These are phyloP conservation scores for Botia kubotai DNA, from an alignment of 2,797 vertebrate genomes.

Conservation along the genomic window DNA sequence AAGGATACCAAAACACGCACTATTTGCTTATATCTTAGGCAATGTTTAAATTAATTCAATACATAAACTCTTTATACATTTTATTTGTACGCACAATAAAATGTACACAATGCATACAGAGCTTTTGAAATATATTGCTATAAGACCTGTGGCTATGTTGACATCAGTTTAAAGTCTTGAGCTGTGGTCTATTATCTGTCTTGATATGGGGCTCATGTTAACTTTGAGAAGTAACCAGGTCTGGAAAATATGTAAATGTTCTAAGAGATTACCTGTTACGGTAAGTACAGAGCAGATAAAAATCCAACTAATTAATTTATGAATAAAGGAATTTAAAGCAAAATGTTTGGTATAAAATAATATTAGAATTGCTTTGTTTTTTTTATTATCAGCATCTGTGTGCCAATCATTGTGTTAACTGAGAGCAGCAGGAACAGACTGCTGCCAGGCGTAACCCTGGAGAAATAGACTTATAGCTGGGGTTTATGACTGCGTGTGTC, in stretches of 20 bases:
- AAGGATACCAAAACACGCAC: slow-evolving; percentile 96
- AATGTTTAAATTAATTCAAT: slow-evolving; percentile 98
- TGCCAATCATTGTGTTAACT: slow-evolving; percentile 10
- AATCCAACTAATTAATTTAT: not conserved
- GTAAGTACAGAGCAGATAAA: too few relatives aligned
- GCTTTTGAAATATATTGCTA: slow-evolving; percentile 87
- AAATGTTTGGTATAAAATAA: slow-evolving; percentile 5
- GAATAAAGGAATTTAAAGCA: not conserved
- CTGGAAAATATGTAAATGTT: too few relatives aligned
- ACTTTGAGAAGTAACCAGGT: too few relatives aligned
- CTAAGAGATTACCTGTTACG: not conserved
- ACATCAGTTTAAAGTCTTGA: slow-evolving; percentile 13
- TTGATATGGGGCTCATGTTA: slow-evolving; percentile 2
- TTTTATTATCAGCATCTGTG: slow-evolving; percentile 31
- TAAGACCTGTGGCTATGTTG: slow-evolving; percentile 26
- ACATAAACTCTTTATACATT: slow-evolving; percentile 92
- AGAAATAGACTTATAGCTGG: slow-evolving; percentile 80
- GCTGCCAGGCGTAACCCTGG: slow-evolving; percentile 61
- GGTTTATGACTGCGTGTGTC: slow-evolving; percentile 66
- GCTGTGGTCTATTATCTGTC: slow-evolving; percentile 2
- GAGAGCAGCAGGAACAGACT: slow-evolving; percentile 57
- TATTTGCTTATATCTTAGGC: slow-evolving; percentile 98
- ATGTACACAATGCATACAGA: slow-evolving; percentile 93
- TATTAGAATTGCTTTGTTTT: slow-evolving; percentile 16
- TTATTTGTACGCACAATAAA: slow-evolving; percentile 98